A percentile compares a stretch with the other conserved stretches of the same genome.
Evolutionary conservation across 2,797 vertebrate species (phyloP).

Genomic region (Bradypodion pumilum): DNA sequence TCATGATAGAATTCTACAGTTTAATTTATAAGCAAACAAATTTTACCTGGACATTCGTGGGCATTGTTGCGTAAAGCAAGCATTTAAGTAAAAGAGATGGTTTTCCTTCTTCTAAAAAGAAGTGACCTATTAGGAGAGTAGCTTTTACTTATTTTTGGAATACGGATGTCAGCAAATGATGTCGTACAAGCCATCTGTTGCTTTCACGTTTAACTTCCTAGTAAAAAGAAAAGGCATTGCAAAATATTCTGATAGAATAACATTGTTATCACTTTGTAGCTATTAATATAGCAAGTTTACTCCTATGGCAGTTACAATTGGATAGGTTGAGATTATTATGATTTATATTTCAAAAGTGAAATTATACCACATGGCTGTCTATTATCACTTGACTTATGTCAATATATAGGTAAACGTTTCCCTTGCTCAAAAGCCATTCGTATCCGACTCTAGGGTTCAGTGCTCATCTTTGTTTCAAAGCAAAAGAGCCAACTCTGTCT

Average conservation of each 20-base stretch:
- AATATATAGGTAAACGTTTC: too few species aligned
- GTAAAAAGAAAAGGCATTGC: conserved; percentile 49
- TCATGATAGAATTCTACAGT: conserved; percentile 2
- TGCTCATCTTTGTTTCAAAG: too few species aligned
- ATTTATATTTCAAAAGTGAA: not conserved
- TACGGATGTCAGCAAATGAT: not conserved
- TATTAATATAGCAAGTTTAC: not conserved
- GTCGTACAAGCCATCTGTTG: conserved; percentile 31
- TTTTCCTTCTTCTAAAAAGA: conserved; percentile 35
- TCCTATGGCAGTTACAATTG: not conserved
- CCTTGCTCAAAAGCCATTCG: too few species aligned
- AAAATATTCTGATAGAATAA: conserved; percentile 39
- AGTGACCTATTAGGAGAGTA: conserved; percentile 5
- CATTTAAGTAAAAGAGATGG: conserved; percentile 25
- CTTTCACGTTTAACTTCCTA: conserved; percentile 46
- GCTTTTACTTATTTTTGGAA: conserved; percentile 23
- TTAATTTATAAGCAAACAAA: conserved; percentile 36
- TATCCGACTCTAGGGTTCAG: too few species aligned
- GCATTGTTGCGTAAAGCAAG: conserved; percentile 28
- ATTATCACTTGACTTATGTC: not conserved
- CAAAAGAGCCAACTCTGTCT: too few species aligned
- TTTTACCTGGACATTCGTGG: conserved; percentile 47
- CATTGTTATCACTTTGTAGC: not conserved
- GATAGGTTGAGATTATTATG: not conserved
- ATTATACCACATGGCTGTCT: not conserved